Evolutionary conservation across 2,888 invertebrate genomes (phyloP).

Genomic region (Eupithecia pulchellata): DNA sequence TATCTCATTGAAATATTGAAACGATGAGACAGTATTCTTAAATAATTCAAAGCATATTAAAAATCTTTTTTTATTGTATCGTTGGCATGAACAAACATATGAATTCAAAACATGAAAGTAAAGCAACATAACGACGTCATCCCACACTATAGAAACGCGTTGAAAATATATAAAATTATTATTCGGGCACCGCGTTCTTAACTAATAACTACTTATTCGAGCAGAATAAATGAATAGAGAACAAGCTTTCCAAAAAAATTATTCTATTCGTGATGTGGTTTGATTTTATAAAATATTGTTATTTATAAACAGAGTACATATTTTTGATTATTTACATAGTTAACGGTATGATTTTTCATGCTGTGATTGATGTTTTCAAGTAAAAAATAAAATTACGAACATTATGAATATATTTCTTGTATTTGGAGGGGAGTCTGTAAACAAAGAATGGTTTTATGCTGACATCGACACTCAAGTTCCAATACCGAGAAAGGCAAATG

Average conservation of each 20-base stretch:
- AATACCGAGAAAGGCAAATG: slow-evolving; percentile 67
- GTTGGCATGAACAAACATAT: slow-evolving; percentile 19
- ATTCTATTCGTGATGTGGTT: slow-evolving; percentile 12
- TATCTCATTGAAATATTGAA: too few species aligned
- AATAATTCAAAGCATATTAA: background rate
- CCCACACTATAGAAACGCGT: slow-evolving; percentile 37
- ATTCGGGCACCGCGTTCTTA: slow-evolving; percentile 14
- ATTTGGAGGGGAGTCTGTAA: slow-evolving; percentile 56
- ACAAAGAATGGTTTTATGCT: slow-evolving; percentile 61
- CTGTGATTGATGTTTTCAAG: too few species aligned
- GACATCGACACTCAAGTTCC: slow-evolving; percentile 52
- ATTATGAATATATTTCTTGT: slow-evolving; percentile 35
- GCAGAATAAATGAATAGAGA: slow-evolving; percentile 27
- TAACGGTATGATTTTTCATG: too few species aligned
- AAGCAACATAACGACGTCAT: slow-evolving; percentile 39
- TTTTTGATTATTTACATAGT: too few species aligned
- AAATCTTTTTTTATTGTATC: background rate
- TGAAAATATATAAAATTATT: slow-evolving; percentile 27
- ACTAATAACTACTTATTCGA: slow-evolving; percentile 23
- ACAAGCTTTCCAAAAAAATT: background rate
- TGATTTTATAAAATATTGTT: background rate
- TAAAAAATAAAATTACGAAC: background rate
- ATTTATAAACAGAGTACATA: background rate
- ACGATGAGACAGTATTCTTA: too few species aligned
- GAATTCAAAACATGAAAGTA: slow-evolving; percentile 41